phyloP scores from a whole-genome alignment of 2,888 invertebrate species.

The Conistra vaccinii region DNA sequence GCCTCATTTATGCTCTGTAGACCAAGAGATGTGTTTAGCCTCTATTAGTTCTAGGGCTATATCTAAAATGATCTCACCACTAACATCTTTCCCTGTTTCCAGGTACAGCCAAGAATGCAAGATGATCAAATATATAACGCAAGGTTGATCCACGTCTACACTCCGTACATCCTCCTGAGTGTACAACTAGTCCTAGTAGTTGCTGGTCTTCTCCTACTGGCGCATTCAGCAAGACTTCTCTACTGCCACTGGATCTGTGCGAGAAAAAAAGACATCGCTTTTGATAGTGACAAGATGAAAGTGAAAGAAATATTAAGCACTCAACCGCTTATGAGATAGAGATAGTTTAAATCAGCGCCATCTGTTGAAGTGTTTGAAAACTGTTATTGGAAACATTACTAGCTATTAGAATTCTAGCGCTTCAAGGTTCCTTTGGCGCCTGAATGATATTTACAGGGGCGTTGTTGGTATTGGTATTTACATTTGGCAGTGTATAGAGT shows the following conservation, averaged over 20 bases:
- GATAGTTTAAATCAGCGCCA: constrained; percentile 21
- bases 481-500: too few species aligned
- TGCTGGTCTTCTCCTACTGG: constrained; percentile 47
- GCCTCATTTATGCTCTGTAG: background rate
- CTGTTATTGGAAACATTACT: constrained; percentile 5
- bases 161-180: constrained; percentile 65
- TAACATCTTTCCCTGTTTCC: constrained; percentile 47
- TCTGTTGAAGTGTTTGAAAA: constrained; percentile 28
- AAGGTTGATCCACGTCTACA: constrained; percentile 65
- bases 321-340: constrained; percentile 56
- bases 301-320: constrained; percentile 27
- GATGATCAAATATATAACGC: constrained; percentile 62
- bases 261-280: constrained; percentile 33
- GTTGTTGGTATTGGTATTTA: background rate
- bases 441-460: background rate
- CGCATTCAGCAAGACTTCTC: constrained; percentile 44
- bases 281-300: constrained; percentile 26
- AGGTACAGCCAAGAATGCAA: constrained; percentile 73
- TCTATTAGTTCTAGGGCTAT: background rate
- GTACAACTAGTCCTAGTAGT: constrained; percentile 57
- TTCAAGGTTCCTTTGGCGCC: background rate
- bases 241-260: constrained; percentile 54
- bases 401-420: too few species aligned
- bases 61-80: background rate
- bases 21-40: background rate